Evolutionary conservation across 2,888 invertebrate genomes (phyloP), one percentile per base, ranked within the genome.

Genomic region (Polydrusus tereticollis): DNA sequence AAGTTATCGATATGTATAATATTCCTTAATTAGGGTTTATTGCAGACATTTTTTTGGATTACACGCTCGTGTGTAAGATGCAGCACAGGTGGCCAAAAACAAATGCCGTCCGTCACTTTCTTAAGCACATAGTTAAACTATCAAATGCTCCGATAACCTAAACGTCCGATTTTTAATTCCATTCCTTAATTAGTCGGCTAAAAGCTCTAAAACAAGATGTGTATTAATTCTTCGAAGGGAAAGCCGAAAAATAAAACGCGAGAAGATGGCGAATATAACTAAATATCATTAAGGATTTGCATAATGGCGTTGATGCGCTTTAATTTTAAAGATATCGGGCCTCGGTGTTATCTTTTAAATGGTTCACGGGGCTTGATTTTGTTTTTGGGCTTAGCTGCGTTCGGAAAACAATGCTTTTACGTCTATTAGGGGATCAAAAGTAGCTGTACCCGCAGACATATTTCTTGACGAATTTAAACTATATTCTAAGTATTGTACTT

Each of bases 241-340:
- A 59, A 50, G 59, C 29, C 52, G 52, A 26, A 52, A 47, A 47
- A 47, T 21, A 21, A 47, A 21, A 47, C 21, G 1, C 45, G 20
- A 52, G 50, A 45, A 55, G n/a, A 52, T n/a, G 23, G 38, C 23
- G 14, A 55, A 55, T 23, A 29, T 55, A 36, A 63, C 55, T 38
- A 55, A 65, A 65, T 41, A 65, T 67, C 43, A 36, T 45, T 67
- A 45, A 57, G 14, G 14, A 67, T 67, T 67, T 59, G 45, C 57
- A 67, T 67, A 67, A 67, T 58, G 45, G 23, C 5, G 29, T 29
- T 23, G 52, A 52, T 38, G 64, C 38, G 33, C 64, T 64, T 52
- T 52, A 23, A 33, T 52, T 64, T 64, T 64, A 52, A 52, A 16
- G 52, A 52, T 52, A 52, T 52, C 52, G 29, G 45, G 29, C 14